Evolutionary conservation across 1,140 invertebrate species (phyloP).

Genomic region (Capitella teleta): DNA sequence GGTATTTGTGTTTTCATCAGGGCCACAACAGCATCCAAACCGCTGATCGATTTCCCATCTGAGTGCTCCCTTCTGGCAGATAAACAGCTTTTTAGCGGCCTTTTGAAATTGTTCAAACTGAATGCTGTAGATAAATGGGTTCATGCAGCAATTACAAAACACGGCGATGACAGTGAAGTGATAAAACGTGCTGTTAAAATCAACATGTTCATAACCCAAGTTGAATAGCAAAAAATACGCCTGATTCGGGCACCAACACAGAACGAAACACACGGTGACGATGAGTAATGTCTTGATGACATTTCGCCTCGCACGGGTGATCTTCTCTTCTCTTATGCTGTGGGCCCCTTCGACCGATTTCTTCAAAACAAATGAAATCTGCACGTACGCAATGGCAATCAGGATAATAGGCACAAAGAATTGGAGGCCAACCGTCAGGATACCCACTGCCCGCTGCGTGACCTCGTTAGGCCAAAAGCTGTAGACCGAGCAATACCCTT

Average conservation of each 20-base stretch:
- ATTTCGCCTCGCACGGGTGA: conserved; percentile 2
- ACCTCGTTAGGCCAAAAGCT: not conserved
- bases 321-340: not conserved
- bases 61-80: too few relatives aligned
- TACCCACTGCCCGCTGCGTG: not conserved
- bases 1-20: too few relatives aligned
- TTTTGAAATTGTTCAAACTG: conserved; percentile 9
- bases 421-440: not conserved
- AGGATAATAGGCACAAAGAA: not conserved
- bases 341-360: not conserved
- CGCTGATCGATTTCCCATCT: too few relatives aligned
- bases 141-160: conserved; percentile 11
- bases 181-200: conserved; percentile 4
- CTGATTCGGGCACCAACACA: conserved; percentile 6
- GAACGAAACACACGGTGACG: conserved; percentile 3
- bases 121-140: conserved; percentile 9
- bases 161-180: conserved; percentile 11
- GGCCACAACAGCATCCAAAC: too few relatives aligned
- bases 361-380: not conserved
- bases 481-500: not conserved
- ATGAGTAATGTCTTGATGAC: conserved; percentile 8
- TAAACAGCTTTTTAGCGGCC: too few relatives aligned
- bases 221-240: conserved; percentile 7
- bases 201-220: not conserved
- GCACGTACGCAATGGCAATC: not conserved